Percentiles rank a stretch among this genome's conserved stretches.
Conservation (phyloP, 2,797 vertebrate genomes). For the Lutjanus argentimaculatus region DNA sequence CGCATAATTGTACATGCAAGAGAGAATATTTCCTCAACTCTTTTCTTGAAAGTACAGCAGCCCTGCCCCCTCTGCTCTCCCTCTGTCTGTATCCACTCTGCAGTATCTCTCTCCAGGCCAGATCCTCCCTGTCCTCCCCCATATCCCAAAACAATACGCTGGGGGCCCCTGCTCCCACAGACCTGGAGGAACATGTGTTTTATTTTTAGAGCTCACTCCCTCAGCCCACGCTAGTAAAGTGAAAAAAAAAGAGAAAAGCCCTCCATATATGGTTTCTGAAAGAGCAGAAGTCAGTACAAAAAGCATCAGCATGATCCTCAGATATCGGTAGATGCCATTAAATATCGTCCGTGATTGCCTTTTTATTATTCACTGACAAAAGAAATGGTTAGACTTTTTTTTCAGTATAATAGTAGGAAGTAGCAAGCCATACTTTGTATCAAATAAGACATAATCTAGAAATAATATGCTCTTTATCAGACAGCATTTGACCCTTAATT, state of each 20-base stretch:
- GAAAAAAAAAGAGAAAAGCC: conserved; percentile 63
- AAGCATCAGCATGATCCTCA: conserved; percentile 33
- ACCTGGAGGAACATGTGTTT: conserved; percentile 86
- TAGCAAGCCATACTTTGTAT: too few species aligned
- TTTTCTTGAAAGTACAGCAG: conserved; percentile 51
- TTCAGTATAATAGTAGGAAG: too few species aligned
- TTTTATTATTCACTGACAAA: background rate
- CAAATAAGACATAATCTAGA: too few species aligned
- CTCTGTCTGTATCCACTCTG: conserved; percentile 57
- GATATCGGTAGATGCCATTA: conserved; percentile 17
- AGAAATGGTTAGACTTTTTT: background rate
- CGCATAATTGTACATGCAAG: conserved; percentile 8
- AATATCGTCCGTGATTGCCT: background rate
- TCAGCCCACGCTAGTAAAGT: conserved; percentile 72
- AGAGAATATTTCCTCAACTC: conserved; percentile 37
- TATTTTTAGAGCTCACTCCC: conserved; percentile 86
- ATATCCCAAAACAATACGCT: conserved; percentile 84
- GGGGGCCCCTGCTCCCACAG: conserved; percentile 79
- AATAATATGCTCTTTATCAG: too few species aligned
- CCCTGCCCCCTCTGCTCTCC: conserved; percentile 28
- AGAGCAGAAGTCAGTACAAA: conserved; percentile 62
- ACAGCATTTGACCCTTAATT: too few species aligned
- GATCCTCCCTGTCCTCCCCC: conserved; percentile 80
- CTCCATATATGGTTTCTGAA: conserved; percentile 70
- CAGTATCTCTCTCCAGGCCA: conserved; percentile 67